These are phyloP conservation scores for Parauchenoglanis ngamensis DNA, from an alignment of 2,797 vertebrate genomes.

Conservation along the genomic window DNA sequence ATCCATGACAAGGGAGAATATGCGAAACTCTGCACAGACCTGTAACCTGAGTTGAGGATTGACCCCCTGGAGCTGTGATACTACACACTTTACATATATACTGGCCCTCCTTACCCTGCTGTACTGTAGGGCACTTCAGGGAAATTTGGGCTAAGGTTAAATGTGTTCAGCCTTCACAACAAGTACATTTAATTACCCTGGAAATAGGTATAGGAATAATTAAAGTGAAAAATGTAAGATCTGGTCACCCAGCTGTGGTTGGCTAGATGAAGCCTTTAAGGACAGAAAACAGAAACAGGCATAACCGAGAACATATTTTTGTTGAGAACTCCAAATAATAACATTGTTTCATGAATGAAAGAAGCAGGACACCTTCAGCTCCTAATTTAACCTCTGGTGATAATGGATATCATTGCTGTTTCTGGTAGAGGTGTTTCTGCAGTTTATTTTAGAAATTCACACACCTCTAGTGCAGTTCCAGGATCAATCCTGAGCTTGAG, in stretches of 20 bases:
- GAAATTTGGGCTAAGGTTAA: not conserved
- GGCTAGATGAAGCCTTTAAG: not conserved
- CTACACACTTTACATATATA: not conserved
- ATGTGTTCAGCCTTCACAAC: not conserved
- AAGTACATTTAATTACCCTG: not conserved
- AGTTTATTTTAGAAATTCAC: slow-evolving; percentile 7
- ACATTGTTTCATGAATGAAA: not conserved
- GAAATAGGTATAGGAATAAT: too few species aligned
- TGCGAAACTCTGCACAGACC: not conserved
- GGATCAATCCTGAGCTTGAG: not conserved
- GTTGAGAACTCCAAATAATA: not conserved
- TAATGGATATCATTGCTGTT: not conserved
- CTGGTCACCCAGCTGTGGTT: not conserved
- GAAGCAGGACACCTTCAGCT: not conserved
- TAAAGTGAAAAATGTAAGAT: not conserved
- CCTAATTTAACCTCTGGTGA: slow-evolving; percentile 16
- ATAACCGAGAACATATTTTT: not conserved
- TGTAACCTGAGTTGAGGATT: not conserved
- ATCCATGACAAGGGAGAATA: not conserved
- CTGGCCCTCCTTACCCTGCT: not conserved
- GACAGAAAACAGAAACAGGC: not conserved
- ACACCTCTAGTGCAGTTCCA: not conserved
- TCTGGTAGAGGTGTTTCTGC: not conserved
- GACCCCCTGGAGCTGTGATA: not conserved
- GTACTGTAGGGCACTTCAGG: not conserved